Evolutionary conservation across 2,888 invertebrate genomes (phyloP).

Genomic region (Acheta domesticus): DNA sequence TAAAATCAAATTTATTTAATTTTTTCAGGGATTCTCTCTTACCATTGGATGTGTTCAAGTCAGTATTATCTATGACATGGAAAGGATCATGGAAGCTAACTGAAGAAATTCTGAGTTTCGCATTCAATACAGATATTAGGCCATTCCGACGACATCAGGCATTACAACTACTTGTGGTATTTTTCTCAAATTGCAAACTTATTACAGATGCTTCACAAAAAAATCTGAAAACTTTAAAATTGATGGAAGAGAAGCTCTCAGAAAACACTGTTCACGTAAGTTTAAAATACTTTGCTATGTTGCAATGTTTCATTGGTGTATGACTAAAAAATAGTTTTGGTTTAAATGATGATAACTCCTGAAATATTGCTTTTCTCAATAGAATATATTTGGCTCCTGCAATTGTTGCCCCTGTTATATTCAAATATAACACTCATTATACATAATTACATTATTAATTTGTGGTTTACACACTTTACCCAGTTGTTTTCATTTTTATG

Average conservation of each 20-base stretch:
- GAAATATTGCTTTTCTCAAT: too few relatives aligned
- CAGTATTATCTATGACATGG: slow-evolving; percentile 63
- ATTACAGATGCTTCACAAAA: slow-evolving; percentile 45
- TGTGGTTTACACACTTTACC: too few relatives aligned
- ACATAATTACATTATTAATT: too few relatives aligned
- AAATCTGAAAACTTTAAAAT: slow-evolving; percentile 41
- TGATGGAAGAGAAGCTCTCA: slow-evolving; percentile 53
- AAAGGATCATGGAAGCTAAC: slow-evolving; percentile 59
- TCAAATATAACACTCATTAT: too few relatives aligned
- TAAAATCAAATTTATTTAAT: too few relatives aligned
- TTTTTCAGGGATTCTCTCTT: slow-evolving; percentile 55
- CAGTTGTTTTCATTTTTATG: too few relatives aligned
- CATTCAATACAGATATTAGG: slow-evolving; percentile 59
- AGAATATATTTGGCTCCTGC: too few relatives aligned
- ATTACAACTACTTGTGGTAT: slow-evolving; percentile 60
- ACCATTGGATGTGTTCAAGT: slow-evolving; percentile 64
- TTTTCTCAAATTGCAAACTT: slow-evolving; percentile 60
- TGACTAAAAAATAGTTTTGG: not conserved
- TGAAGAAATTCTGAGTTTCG: slow-evolving; percentile 56
- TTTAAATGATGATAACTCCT: not conserved
- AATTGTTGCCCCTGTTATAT: too few relatives aligned
- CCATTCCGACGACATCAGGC: slow-evolving; percentile 66
- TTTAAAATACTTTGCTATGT: slow-evolving; percentile 30
- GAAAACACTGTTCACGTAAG: slow-evolving; percentile 47
- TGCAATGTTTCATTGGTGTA: slow-evolving; percentile 37